Evolutionary conservation across 2,797 vertebrate genomes (phyloP).

Genomic region (Sebastolobus altivelis): DNA sequence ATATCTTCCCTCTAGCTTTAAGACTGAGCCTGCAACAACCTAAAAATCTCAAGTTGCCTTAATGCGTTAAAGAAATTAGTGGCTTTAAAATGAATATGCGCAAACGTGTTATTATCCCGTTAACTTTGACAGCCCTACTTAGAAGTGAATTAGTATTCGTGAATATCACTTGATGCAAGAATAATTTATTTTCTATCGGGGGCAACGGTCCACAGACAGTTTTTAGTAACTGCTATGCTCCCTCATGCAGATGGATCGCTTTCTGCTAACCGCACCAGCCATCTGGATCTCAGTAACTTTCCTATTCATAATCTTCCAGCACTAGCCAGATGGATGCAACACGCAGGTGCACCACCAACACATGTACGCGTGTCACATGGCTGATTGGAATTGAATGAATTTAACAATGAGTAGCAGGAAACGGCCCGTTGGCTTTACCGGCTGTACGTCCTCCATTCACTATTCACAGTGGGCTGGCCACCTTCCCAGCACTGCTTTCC

Average conservation of each 20-base stretch:
- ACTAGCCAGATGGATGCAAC: slow-evolving; percentile 59
- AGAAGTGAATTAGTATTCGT: neutral
- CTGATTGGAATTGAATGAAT: slow-evolving; percentile 58
- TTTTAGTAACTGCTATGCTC: slow-evolving; percentile 27
- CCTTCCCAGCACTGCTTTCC: slow-evolving; percentile 59
- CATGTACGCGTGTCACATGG: slow-evolving; percentile 57
- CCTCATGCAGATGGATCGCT: slow-evolving; percentile 42
- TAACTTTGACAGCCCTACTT: neutral
- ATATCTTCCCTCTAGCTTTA: too few relatives aligned
- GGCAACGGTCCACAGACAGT: neutral
- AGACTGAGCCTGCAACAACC: too few relatives aligned
- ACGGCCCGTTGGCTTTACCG: slow-evolving; percentile 41
- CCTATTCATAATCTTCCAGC: slow-evolving; percentile 49
- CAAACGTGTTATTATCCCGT: rapidly evolving
- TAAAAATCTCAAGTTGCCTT: too few relatives aligned
- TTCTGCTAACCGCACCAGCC: slow-evolving; percentile 38
- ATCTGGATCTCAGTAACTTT: slow-evolving; percentile 56
- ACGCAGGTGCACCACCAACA: slow-evolving; percentile 60
- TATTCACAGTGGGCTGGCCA: slow-evolving; percentile 57
- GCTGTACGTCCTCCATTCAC: slow-evolving; percentile 54
- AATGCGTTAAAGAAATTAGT: too few relatives aligned
- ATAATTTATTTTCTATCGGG: slow-evolving; percentile 2
- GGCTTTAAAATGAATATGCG: too few relatives aligned
- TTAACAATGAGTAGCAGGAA: slow-evolving; percentile 50
- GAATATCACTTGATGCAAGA: slow-evolving; percentile 23